Evolutionary conservation across 2,797 vertebrate genomes (phyloP).

Genomic region (Argyrosomus regius): DNA sequence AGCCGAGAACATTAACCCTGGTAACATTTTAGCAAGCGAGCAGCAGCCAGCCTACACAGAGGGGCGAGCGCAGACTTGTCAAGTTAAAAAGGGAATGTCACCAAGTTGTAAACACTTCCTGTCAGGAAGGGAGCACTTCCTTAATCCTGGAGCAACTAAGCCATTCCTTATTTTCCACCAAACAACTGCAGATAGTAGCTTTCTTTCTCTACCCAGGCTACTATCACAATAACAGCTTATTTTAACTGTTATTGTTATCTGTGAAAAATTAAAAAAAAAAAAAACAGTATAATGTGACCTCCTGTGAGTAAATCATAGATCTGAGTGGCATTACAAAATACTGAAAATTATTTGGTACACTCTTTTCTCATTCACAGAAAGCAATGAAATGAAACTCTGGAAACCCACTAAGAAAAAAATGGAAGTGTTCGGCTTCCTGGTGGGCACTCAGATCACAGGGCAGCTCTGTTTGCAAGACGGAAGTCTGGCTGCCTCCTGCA

Average conservation of each 20-base stretch:
- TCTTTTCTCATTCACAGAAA: conserved; percentile 45
- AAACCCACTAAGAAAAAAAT: conserved; percentile 50
- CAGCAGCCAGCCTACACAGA: conserved; percentile 66
- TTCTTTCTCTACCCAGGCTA: conserved; percentile 20
- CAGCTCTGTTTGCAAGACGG: conserved; percentile 49
- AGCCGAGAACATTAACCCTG: conserved; percentile 51
- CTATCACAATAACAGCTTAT: conserved; percentile 13
- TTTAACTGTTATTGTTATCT: too few relatives aligned
- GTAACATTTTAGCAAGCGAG: conserved; percentile 59
- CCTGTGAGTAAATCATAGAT: neutral
- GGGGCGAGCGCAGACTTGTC: conserved; percentile 79
- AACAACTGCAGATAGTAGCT: conserved; percentile 68
- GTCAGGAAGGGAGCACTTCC: conserved; percentile 89
- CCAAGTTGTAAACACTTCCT: conserved; percentile 89
- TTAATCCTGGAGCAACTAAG: conserved; percentile 84
- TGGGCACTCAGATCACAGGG: conserved; percentile 60
- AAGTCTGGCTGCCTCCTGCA: conserved; percentile 67
- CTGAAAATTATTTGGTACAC: neutral
- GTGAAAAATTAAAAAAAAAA: conserved; percentile 4
- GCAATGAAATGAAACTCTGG: conserved; percentile 34
- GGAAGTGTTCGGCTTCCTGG: conserved; percentile 62
- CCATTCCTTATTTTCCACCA: conserved; percentile 76
- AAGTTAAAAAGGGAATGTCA: conserved; percentile 88
- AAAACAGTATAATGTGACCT: neutral
- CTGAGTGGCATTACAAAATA: neutral